phyloP scores from a whole-genome alignment of 1,140 invertebrate genomes.

The Zaprionus kolodkinae region DNA sequence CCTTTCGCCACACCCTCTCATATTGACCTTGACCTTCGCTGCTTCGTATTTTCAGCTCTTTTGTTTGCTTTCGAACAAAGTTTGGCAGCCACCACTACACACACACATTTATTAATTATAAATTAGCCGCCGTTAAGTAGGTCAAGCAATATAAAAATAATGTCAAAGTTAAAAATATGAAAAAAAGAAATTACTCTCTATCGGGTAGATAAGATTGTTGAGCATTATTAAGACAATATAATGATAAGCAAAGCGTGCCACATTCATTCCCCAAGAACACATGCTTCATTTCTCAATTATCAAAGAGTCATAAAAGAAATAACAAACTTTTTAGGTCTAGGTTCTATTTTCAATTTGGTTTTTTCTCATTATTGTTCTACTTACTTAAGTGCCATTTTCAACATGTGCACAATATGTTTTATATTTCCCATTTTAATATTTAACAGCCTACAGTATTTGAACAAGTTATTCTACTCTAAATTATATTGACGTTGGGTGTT shows the following conservation, averaged over 20 bases:
- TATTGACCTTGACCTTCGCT: constrained; percentile 8
- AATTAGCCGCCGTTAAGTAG: constrained; percentile 28
- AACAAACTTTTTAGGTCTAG: background rate
- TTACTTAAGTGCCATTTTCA: background rate
- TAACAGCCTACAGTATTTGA: background rate
- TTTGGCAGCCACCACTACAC: constrained; percentile 7
- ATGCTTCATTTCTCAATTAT: constrained; percentile 1
- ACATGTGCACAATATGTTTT: background rate
- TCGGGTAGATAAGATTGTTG: constrained; percentile 40
- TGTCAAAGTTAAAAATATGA: constrained; percentile 3
- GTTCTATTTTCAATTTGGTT: background rate
- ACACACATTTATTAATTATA: constrained; percentile 25
- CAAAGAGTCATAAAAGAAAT: background rate
- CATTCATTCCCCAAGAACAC: background rate
- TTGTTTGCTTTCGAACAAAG: constrained; percentile 33
- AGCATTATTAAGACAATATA: constrained; percentile 20
- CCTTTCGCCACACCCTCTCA: background rate
- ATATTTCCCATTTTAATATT: background rate
- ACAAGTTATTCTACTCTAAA: background rate
- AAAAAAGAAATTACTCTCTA: constrained; percentile 5
- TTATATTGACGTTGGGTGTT: background rate
- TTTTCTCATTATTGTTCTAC: background rate
- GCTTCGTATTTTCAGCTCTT: constrained; percentile 6
- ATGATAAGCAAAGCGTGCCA: constrained; percentile 40
- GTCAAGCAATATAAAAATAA: constrained; percentile 37